A percentile compares a stretch with the other conserved stretches of the same genome.
Conservation (phyloP, 2,888 invertebrate genomes). For the Resseliella maxima region DNA sequence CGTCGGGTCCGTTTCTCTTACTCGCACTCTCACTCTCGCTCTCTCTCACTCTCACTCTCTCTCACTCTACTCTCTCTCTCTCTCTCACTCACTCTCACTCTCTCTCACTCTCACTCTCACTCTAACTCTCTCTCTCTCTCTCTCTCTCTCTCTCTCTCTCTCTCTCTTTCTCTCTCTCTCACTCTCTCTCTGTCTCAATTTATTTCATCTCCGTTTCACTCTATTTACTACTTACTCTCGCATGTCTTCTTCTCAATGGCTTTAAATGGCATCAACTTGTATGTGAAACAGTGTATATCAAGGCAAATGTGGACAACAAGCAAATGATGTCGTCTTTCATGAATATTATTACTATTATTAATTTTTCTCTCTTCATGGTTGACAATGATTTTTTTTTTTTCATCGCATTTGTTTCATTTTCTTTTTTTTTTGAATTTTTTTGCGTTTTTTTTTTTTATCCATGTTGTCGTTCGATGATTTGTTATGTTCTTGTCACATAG, state of each 20-base stretch:
- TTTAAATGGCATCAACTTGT: neutral
- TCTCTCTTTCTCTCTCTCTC: neutral
- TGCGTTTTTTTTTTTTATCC: neutral
- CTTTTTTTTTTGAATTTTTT: neutral
- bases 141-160: no score
- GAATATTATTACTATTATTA: constrained; percentile 34
- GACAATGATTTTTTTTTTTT: neutral
- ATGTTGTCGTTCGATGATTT: neutral
- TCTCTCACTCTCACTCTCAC: neutral
- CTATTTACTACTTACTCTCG: no score
- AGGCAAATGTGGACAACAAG: neutral
- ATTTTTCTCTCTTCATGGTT: constrained; percentile 1
- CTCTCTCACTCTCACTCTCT: neutral
- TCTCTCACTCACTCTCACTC: no score
- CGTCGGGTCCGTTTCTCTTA: no score
- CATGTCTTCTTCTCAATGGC: neutral
- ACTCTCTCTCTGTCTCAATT: neutral
- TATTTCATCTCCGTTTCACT: neutral
- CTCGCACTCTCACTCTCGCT: no score
- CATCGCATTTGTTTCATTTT: neutral
- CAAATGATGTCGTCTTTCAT: neutral
- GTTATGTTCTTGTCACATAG: neutral
- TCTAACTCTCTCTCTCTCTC: no score
- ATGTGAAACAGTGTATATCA: neutral
- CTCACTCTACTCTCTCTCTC: neutral